These are phyloP conservation scores for Rhimphoctona megacephalus DNA, from an alignment of 2,888 invertebrate genomes.

Conservation along the genomic window DNA sequence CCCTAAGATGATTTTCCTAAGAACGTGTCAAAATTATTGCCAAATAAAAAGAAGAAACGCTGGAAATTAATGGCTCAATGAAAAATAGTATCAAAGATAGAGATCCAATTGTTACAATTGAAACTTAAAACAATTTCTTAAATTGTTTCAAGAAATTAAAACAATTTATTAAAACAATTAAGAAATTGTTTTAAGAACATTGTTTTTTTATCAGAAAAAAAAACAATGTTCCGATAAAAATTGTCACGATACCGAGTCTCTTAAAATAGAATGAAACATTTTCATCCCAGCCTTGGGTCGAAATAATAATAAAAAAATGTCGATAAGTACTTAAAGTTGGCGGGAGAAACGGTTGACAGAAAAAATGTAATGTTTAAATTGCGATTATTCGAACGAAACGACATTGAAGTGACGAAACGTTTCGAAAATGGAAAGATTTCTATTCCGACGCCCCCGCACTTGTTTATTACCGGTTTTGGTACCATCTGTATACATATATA, in stretches of 20 bases:
- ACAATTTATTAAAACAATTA: no score
- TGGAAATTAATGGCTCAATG: no score
- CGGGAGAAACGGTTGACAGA: not conserved
- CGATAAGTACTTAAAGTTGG: not conserved
- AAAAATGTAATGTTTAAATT: not conserved
- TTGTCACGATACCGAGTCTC: not conserved
- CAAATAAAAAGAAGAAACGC: no score
- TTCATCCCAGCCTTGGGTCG: not conserved
- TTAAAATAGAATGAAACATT: not conserved
- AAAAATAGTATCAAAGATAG: no score
- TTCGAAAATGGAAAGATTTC: constrained; percentile 39
- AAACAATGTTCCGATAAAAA: not conserved
- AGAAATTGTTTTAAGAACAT: no score
- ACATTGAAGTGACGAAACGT: not conserved
- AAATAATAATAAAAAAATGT: not conserved
- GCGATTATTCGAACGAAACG: constrained; percentile 8
- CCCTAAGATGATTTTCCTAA: no score
- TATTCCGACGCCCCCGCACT: constrained; percentile 36
- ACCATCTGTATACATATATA: constrained; percentile 35
- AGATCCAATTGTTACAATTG: not conserved
- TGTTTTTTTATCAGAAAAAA: no score
- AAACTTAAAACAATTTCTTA: no score
- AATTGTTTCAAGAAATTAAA: no score
- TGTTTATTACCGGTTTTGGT: constrained; percentile 60
- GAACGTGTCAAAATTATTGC: no score